These are phyloP conservation scores for Dasyprocta punctata DNA, from an alignment of 2,113 vertebrate genomes.

Conservation along the genomic window DNA sequence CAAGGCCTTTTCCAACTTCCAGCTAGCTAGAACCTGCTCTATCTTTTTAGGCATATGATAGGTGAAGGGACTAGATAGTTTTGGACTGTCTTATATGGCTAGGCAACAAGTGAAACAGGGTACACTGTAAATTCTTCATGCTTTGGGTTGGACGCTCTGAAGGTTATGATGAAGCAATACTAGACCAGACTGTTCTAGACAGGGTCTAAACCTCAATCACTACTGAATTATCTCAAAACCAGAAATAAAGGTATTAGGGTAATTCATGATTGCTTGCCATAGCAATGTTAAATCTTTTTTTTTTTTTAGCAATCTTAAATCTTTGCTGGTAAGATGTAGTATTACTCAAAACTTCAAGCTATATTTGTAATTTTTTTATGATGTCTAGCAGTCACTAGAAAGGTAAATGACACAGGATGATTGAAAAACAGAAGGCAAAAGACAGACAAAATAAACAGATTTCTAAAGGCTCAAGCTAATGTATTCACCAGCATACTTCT, in stretches of 20 bases:
- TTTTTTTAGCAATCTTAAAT: not conserved
- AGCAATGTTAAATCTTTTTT: conserved; percentile 15
- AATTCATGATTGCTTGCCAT: not conserved
- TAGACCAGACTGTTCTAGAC: not conserved
- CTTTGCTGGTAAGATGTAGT: not conserved
- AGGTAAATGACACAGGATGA: not conserved
- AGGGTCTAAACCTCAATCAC: not conserved
- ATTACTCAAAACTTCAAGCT: not conserved
- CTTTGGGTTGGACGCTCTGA: not conserved
- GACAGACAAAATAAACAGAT: not conserved
- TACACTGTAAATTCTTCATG: not conserved
- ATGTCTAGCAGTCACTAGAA: not conserved
- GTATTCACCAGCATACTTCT: not conserved
- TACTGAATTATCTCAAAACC: not conserved
- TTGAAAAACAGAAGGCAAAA: not conserved
- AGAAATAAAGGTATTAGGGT: not conserved
- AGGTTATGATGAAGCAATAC: not conserved
- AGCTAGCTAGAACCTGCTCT: not conserved
- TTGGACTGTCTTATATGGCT: not conserved
- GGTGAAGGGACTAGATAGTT: not conserved
- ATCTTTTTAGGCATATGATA: not conserved
- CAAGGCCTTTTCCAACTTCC: not conserved
- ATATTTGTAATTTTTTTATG: not conserved
- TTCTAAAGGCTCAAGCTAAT: not conserved
- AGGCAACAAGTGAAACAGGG: not conserved